Base-by-base conservation (phyloP, 2,797 vertebrate genomes). In the Nyctalus aviator region DNA sequence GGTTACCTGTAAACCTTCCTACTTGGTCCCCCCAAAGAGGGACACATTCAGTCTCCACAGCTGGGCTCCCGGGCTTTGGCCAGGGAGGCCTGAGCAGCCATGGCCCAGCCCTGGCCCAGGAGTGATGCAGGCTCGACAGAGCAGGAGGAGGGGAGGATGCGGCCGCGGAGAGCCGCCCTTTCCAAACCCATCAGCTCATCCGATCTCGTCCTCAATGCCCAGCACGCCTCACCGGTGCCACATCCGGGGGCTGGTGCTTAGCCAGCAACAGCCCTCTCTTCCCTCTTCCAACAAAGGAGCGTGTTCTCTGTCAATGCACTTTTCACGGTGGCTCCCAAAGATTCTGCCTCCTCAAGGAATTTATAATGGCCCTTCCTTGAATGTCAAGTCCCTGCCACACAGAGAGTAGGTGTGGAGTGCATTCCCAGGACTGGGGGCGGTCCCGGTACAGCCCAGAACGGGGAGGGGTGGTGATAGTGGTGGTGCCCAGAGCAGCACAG, bases 311-410 rank as follows among this genome's bases (percentile, higher is more conserved):
- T 23, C 86, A 96, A 95, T 17, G 90, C 72, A 27, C 94, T 91
- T 95, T 90, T 96, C 88, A 96, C 76, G n/a, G 15, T 0, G 83
- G 94, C 53, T 91, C 84, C 72, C 92, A 75, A 97, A 76, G 95
- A 96, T 97, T 95, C 96, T 96, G 97, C 97, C 96, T 97, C 95
- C 97, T 97, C 97, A 91, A 94, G 96, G 96, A 97, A 98, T 98
- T 97, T 78, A 41, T 62, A 93, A 94, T 93, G 97, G 20, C 12
- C 93, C 97, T 88, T 85, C 87, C 79, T 72, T 97, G 96, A 98
- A 98, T 97, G 98, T 96, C 98, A 98, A 57, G 90, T 76, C 84
- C 71, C 48, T 32, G 93, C 59, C 30, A 48, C 88, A 98, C 97
- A 97, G 97, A 97, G 97, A 86, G 69, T 57, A 82, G 96, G 96